phyloP scores from a whole-genome alignment of 1,140 invertebrate genomes.

The Carposina sasakii region DNA sequence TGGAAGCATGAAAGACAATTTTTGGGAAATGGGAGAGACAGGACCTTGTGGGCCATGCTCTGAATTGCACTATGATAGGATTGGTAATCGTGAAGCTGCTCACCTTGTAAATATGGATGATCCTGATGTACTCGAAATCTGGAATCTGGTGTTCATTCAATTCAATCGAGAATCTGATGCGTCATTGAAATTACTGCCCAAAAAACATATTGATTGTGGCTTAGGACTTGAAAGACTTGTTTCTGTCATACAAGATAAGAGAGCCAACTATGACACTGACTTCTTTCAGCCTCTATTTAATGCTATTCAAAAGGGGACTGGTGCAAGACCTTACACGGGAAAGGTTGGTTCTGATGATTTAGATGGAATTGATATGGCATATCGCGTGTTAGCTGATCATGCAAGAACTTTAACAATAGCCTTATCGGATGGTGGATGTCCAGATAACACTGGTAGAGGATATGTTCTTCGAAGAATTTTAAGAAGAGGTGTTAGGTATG shows the following conservation, averaged over 20 bases:
- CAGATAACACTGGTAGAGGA: conserved; percentile 97
- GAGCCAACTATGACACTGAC: background rate
- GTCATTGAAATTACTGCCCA: background rate
- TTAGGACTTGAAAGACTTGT: background rate
- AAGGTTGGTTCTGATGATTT: conserved; percentile 92
- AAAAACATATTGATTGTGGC: background rate
- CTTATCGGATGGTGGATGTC: conserved; percentile 95
- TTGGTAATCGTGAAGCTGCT: background rate
- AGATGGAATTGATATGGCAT: conserved; percentile 99
- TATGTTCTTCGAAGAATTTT: conserved; percentile 92
- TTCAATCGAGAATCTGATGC: conserved; percentile 48
- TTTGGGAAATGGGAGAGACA: background rate
- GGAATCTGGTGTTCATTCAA: background rate
- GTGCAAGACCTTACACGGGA: conserved; percentile 87
- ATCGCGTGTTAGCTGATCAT: conserved; percentile 98
- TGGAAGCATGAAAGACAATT: conserved; percentile 83
- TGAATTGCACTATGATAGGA: background rate
- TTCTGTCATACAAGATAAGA: background rate
- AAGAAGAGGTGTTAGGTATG: conserved; percentile 92
- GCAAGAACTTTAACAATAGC: conserved; percentile 97
- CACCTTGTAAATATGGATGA: background rate
- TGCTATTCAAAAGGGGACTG: conserved; percentile 92
- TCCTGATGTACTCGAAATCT: background rate
- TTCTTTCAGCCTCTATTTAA: conserved; percentile 86
- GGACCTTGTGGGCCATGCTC: background rate